These are phyloP conservation scores for Odocoileus virginianus DNA, from an alignment of 2,113 vertebrate species.

Conservation along the genomic window DNA sequence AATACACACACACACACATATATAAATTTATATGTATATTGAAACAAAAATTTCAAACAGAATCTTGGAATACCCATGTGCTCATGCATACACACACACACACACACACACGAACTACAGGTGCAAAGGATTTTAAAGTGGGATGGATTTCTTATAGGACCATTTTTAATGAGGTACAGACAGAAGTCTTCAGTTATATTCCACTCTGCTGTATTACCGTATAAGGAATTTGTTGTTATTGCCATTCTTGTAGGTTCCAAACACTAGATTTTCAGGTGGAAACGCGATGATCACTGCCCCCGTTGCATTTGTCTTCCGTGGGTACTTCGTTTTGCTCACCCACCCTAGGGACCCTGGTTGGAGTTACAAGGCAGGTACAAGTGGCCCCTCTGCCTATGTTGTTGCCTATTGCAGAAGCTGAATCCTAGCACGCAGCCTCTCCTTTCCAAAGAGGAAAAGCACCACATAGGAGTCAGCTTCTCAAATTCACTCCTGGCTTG, in stretches of 20 bases:
- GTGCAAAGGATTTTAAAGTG: background rate
- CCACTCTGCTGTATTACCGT: background rate
- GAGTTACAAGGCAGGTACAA: background rate
- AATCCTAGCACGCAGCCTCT: background rate
- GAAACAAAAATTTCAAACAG: background rate
- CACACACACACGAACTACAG: background rate
- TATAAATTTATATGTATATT: background rate
- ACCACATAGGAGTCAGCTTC: background rate
- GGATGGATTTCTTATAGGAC: background rate
- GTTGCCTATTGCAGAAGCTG: background rate
- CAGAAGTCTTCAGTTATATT: background rate
- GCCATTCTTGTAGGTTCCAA: background rate
- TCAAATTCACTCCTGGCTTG: background rate
- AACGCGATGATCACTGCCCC: background rate
- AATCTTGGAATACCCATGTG: background rate
- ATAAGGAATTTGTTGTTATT: background rate
- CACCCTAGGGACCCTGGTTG: too few relatives aligned
- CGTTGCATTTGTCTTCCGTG: background rate
- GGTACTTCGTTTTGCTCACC: background rate
- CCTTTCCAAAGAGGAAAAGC: background rate
- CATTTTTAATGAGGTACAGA: background rate
- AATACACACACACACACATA: background rate
- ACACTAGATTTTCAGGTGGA: background rate
- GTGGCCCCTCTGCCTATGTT: background rate
- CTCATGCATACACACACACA: background rate